Conservation (phyloP, 2,797 vertebrate genomes). For the Spinibarbus caldwelli region DNA sequence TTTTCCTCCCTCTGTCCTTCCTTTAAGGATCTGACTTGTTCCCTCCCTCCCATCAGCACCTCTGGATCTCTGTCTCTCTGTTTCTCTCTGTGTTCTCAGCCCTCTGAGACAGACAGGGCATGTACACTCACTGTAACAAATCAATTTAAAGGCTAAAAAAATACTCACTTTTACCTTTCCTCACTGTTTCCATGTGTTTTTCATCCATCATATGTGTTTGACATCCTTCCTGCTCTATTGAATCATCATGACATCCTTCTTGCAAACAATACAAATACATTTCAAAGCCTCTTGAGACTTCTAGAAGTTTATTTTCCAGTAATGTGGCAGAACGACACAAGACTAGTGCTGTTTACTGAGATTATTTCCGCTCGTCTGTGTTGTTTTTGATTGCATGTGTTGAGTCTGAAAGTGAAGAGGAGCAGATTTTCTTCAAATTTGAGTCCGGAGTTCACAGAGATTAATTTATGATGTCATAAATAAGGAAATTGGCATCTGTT, state of each 20-base stretch:
- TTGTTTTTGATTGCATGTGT: constrained; percentile 5
- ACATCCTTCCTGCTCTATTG: not conserved
- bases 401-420: not conserved
- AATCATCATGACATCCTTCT: not conserved
- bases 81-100: too few relatives aligned
- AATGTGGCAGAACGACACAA: not conserved
- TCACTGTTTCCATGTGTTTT: not conserved
- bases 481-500: constrained; percentile 47
- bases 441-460: constrained; percentile 37
- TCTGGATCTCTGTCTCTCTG: constrained; percentile 9
- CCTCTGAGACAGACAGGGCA: not conserved
- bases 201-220: not conserved
- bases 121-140: not conserved
- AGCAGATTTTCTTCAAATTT: constrained; percentile 12
- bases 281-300: constrained; percentile 9
- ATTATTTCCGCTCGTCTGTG: not conserved
- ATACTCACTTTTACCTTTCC: not conserved
- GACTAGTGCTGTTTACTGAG: not conserved
- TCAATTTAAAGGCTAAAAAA: not conserved
- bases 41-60: constrained; percentile 15
- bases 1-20: constrained; percentile 54
- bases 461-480: constrained; percentile 51
- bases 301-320: not conserved
- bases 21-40: not conserved
- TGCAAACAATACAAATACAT: not conserved